Base-by-base conservation (phyloP, 2,797 vertebrate species). In the Gymnocypris eckloni region DNA sequence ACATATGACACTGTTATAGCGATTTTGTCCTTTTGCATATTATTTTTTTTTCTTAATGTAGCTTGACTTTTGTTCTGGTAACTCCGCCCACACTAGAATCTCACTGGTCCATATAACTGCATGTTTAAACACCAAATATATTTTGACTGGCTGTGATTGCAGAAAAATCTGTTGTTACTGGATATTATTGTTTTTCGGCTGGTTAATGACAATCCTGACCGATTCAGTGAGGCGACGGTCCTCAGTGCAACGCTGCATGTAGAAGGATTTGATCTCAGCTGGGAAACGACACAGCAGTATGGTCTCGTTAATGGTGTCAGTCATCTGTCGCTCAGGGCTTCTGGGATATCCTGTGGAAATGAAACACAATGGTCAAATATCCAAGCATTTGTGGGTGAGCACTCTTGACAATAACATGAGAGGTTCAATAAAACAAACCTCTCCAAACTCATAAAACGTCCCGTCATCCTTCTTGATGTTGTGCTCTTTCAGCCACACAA, bases 291-390 rank as follows among this genome's bases (percentile, higher is more conserved):
- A 99, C 82, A 99, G 91, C 91, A 99, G 87, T 93, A 99, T 98
- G 20, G 98, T 97, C 92, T 99, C 98, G 0, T 98, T 97, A 89
- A 99, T 98, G 92, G 93, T 13, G 92, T 99, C 98, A 0, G 98
- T 99, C 98, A 99, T 99, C 91, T 96, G 69, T 13, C 98, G 96
- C 96, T 99, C 98, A 0, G 98, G 98, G 81, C 98, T 90, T 99
- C 98, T 0, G 98, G 98, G 91, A 99, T 99, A 90, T 99, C 98
- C 98, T 99, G 72, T 82, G 75, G 45, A 8, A 59, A 13, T 45
- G 39, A 56, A 39, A 83, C 45, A 81, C 33, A 22, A 6, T 1
- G 7, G 59, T 50, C 18, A 79, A n/a, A 9, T 3, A 37, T 9
- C 11, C 12, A 22, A 33, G n/a, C 71, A 4, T 50, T 33, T 75